Evolutionary conservation across 2,797 vertebrate genomes (phyloP), one percentile per base, ranked within the genome.

Genomic region (Tiaroga cobitis): DNA sequence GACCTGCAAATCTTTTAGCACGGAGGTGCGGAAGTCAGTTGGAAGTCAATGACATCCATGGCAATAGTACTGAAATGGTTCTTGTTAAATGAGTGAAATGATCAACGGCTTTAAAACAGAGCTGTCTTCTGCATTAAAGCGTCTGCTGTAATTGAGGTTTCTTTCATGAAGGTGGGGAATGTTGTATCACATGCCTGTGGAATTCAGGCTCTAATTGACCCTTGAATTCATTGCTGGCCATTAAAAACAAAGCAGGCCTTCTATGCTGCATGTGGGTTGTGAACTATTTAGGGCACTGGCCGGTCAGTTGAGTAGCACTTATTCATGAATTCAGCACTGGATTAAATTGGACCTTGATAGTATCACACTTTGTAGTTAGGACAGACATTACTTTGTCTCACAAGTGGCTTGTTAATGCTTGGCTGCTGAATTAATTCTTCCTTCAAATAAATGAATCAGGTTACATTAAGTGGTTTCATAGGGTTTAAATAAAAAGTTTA

Each of bases 121-220:
- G 83, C 76, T 86, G 85, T 72, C 80, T 74, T 68, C 34, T 72
- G 79, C 84, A 86, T 88, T 87, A 84, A 81, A 88, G 85, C 18
- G 16, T 15, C 54, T 4, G 41, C 19, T 75, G 34, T 85, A 81
- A 89, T 82, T 78, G 87, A 78, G 81, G 76, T 83, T 81, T 90
- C 86, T 91, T 87, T 83, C 88, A 87, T 83, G 76, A 88, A 89
- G 82, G 87, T 88, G 86, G 85, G 85, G 88, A 89, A 89, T 87
- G 84, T 86, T 85, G 78, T 88, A 87, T 89, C 88, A 90, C 89
- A 88, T 89, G 85, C 84, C 43, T 88, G 87, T 84, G 87, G 89
- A 90, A 91, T 90, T 89, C 87, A 86, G 88, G 80, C 81, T 88
- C 76, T 84, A 85, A 86, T 86, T 83, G 84, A 88, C 81, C 75